Conservation (phyloP, 1,140 invertebrate genomes). For the Calliopsis andreniformis region DNA sequence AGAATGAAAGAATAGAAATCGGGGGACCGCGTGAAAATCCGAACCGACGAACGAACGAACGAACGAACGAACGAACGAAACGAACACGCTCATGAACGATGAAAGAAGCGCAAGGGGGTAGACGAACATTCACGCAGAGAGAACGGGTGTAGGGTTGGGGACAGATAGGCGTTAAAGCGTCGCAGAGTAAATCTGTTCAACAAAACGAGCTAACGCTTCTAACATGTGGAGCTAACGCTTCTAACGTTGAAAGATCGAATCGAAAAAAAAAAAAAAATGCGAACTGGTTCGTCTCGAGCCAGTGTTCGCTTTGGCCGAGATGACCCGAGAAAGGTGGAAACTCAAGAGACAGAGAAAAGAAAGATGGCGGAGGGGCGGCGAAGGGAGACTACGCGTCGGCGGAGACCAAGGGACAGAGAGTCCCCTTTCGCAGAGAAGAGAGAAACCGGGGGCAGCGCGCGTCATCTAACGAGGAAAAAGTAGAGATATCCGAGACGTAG, state of each 20-base stretch:
- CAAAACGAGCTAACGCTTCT: constrained; percentile 34
- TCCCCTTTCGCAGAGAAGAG: constrained; percentile 9
- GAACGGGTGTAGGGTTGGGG: not conserved
- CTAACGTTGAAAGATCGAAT: constrained; percentile 19
- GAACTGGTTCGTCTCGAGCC: constrained; percentile 9
- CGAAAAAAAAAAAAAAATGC: not conserved
- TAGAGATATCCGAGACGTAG: not conserved
- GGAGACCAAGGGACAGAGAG: not conserved
- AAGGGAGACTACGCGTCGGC: not conserved
- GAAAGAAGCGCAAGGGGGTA: not conserved
- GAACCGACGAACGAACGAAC: no score
- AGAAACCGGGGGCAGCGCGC: constrained; percentile 17
- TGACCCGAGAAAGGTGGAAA: no score
- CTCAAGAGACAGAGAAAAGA: constrained; percentile 14
- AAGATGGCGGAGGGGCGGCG: not conserved
- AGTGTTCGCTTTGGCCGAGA: no score
- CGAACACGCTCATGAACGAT: not conserved
- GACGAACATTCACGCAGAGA: constrained; percentile 17
- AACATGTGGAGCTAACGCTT: no score
- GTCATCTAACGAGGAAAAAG: not conserved
- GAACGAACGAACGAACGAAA: no score
- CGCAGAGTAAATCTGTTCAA: constrained; percentile 31
- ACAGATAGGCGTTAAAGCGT: constrained; percentile 27
- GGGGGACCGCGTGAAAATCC: no score
- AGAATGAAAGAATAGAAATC: no score